These are phyloP conservation scores for Quadroppia sp. DNA, from an alignment of 2,888 invertebrate species.

Conservation along the genomic window DNA sequence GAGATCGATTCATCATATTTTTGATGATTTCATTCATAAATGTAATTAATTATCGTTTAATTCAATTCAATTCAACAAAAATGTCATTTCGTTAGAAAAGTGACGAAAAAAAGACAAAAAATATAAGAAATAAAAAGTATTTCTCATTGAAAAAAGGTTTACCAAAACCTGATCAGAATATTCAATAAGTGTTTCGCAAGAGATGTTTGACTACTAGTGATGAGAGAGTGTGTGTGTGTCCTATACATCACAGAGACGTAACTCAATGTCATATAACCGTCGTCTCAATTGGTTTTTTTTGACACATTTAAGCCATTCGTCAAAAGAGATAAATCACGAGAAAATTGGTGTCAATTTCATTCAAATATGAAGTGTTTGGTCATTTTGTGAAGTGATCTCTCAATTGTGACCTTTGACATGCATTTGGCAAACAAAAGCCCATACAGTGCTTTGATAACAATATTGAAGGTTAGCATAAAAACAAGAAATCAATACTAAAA, in stretches of 20 bases:
- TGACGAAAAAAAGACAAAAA: no score
- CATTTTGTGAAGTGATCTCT: no score
- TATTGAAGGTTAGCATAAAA: constrained; percentile 3
- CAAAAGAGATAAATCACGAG: no score
- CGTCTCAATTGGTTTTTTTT: not conserved
- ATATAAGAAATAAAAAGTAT: not conserved
- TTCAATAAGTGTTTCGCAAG: not conserved
- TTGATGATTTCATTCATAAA: not conserved
- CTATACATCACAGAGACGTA: not conserved
- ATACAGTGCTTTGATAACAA: not conserved
- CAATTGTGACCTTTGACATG: no score
- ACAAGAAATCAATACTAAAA: not conserved
- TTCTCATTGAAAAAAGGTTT: not conserved
- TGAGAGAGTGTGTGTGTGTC: not conserved
- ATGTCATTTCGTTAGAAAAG: not conserved
- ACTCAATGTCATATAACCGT: not conserved
- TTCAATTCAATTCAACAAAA: not conserved
- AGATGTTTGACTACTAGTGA: not conserved
- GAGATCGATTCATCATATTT: not conserved
- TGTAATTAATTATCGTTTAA: not conserved
- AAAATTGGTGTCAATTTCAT: no score
- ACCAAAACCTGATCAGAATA: not conserved
- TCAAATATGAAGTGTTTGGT: no score
- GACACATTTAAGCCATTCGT: no score
- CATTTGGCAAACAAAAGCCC: no score